Conservation (phyloP, 1,140 invertebrate species). For the Drosophila azteca region DNA sequence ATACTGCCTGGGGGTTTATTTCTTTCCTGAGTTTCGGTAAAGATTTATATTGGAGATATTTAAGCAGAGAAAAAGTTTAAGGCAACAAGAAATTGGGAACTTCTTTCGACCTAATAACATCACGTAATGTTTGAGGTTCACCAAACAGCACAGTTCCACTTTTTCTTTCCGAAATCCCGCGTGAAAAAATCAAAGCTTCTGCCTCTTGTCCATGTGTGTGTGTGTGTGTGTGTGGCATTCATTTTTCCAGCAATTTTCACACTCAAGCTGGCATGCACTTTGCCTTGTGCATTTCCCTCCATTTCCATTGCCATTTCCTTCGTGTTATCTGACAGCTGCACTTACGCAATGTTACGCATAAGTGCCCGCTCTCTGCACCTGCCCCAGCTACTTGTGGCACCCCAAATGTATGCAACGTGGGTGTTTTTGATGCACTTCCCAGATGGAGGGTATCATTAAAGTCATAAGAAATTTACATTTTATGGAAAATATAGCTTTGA, state of each 20-base stretch:
- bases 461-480: too few relatives aligned
- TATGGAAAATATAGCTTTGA: too few relatives aligned
- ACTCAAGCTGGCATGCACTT: slow-evolving; percentile 73
- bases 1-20: slow-evolving; percentile 22
- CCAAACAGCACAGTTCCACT: slow-evolving; percentile 19
- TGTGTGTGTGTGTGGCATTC: slow-evolving; percentile 15
- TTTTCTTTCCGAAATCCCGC: background rate
- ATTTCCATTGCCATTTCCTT: background rate
- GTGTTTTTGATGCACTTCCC: slow-evolving; percentile 17
- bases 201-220: slow-evolving; percentile 5
- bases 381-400: slow-evolving; percentile 6
- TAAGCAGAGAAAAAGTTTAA: slow-evolving; percentile 18
- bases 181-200: slow-evolving; percentile 39
- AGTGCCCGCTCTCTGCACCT: slow-evolving; percentile 28
- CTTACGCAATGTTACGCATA: slow-evolving; percentile 72
- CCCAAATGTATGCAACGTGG: slow-evolving; percentile 31
- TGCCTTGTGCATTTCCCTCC: slow-evolving; percentile 16
- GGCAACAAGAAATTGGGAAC: background rate
- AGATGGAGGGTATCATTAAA: too few relatives aligned
- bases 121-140: slow-evolving; percentile 28
- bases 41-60: slow-evolving; percentile 65
- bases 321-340: slow-evolving; percentile 63
- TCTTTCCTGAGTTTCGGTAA: slow-evolving; percentile 32
- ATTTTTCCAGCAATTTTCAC: slow-evolving; percentile 76
- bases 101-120: slow-evolving; percentile 27